Evolutionary conservation across 2,797 vertebrate genomes (phyloP).

Genomic region (Mycteria americana): DNA sequence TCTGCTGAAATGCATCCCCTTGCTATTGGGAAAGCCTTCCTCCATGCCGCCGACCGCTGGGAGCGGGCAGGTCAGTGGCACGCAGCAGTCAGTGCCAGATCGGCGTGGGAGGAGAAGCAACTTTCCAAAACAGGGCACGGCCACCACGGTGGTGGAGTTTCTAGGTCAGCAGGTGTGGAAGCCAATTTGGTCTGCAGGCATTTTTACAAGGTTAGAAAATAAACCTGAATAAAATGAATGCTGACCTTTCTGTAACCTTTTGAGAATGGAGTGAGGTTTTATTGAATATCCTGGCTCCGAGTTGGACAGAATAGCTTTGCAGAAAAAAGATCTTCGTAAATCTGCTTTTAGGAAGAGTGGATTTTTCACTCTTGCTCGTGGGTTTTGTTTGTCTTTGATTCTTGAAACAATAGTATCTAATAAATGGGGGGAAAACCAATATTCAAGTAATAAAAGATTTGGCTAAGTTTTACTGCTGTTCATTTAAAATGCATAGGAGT

Average conservation of each 20-base stretch:
- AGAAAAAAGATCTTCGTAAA: not conserved
- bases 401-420: not conserved
- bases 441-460: not conserved
- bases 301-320: not conserved
- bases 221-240: constrained; percentile 51
- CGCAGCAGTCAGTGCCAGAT: not conserved
- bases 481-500: not conserved
- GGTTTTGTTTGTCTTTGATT: not conserved
- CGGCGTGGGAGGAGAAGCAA: not conserved
- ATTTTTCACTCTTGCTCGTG: not conserved
- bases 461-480: not conserved
- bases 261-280: constrained; percentile 33
- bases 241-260: constrained; percentile 61
- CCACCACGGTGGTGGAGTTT: not conserved
- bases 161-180: constrained; percentile 56
- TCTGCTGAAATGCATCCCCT: not conserved
- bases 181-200: constrained; percentile 39
- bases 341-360: not conserved
- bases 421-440: not conserved
- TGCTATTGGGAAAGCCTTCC: not conserved
- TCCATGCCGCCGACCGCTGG: fast-evolving
- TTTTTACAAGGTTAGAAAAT: constrained; percentile 61
- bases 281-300: not conserved
- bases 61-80: not conserved
- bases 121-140: not conserved